Evolutionary conservation across 1,140 invertebrate species (phyloP), one percentile per base, ranked within the genome.

Genomic region (Belonocnema kinseyi): DNA sequence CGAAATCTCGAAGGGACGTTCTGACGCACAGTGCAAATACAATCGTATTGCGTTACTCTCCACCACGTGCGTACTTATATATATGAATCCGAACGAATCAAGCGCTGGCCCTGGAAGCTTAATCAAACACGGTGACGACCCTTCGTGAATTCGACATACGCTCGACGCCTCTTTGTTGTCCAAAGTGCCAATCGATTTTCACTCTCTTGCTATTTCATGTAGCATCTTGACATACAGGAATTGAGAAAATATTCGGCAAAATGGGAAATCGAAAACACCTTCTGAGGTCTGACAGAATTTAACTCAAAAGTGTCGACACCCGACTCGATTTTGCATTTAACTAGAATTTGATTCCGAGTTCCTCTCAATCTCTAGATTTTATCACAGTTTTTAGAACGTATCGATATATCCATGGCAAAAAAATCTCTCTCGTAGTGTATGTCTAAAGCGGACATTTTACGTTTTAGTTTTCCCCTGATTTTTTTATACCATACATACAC

Each of bases 11-110:
- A 26, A 82, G 76, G 83, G 77, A 53, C 72, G 71, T 74, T 78
- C 76, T 76, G 79, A 82, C 81, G 82, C 79, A 82, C 76, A 81
- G 73, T 51, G 77, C 75, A 84, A 84, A 84, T 83, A 75, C 50
- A 80, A 78, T 21, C 61, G 82, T 83, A 82, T 83, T 81, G 81
- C 81, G 80, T 83, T 85, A 80, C 82, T 77, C n/a, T 66, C 21
- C 61, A 66, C 26, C 61, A 66, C 61, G 61, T 66, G 33, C 26
- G 26, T 26, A 66, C 33, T 40, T 16, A 66, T 66, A 66, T 66
- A 66, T 33, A 66, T 66, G 16, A 78, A 85, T 82, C 81, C 78
- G 77, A 26, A 53, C 73, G 73, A 76, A 61, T 73, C 72, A 79
- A 72, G 53, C 72, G 72, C 70, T 10, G 53, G 74, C 76, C 70